Evolutionary conservation across 2,797 vertebrate species (phyloP).

Genomic region (Alauda arvensis): DNA sequence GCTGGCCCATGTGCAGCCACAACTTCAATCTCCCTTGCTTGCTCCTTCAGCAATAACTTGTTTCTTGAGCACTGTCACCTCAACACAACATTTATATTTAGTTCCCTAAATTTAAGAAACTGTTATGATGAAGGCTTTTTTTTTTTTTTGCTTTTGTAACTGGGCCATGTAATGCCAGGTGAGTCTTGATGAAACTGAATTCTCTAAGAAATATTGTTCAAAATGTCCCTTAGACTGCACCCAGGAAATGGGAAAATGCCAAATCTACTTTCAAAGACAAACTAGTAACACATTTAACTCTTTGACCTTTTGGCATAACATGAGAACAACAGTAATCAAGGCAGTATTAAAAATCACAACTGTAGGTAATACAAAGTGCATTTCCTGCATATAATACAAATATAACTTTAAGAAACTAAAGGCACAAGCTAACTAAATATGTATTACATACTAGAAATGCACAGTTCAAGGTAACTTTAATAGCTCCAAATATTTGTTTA

Average conservation of each 20-base stretch:
- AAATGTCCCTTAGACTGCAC: constrained; percentile 45
- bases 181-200: neutral
- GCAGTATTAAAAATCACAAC: constrained; percentile 74
- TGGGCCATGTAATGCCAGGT: neutral
- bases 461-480: constrained; percentile 81
- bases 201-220: constrained; percentile 44
- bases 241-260: constrained; percentile 47
- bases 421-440: constrained; percentile 81
- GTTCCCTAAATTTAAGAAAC: constrained; percentile 32
- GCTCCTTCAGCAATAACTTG: neutral
- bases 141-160: constrained; percentile 19
- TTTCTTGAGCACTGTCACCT: constrained; percentile 5
- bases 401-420: constrained; percentile 78
- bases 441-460: constrained; percentile 83
- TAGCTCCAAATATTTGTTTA: constrained; percentile 66
- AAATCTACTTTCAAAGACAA: constrained; percentile 23
- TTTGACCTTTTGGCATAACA: constrained; percentile 65
- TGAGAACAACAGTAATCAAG: constrained; percentile 71
- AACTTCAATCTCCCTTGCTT: neutral
- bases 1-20: neutral
- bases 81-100: neutral
- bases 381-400: constrained; percentile 79
- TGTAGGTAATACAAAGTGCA: constrained; percentile 75
- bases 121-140: neutral
- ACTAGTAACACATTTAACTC: constrained; percentile 44